phyloP scores from a whole-genome alignment of 1,140 invertebrate species.

The Euura saliciscinereae region DNA sequence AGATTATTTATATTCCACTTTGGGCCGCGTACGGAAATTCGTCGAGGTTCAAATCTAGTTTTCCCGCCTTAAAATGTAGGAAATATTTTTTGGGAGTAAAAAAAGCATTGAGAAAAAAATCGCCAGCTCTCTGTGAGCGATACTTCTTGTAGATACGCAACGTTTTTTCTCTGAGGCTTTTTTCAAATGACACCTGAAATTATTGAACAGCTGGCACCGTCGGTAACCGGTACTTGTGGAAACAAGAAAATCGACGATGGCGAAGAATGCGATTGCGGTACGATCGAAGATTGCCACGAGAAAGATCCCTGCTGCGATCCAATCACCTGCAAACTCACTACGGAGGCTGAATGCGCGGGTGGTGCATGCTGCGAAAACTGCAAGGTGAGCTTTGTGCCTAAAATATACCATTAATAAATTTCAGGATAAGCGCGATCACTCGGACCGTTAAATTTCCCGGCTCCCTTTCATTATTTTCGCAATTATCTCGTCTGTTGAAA shows the following conservation, averaged over 20 bases:
- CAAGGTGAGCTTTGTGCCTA: conserved; percentile 67
- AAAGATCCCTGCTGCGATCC: conserved; percentile 94
- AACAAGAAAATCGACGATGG: conserved; percentile 94
- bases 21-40: no score
- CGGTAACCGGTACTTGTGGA: conserved; percentile 80
- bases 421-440: not conserved
- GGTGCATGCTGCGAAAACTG: conserved; percentile 93
- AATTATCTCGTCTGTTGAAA: not conserved
- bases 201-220: conserved; percentile 59
- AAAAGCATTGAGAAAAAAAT: no score
- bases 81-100: no score
- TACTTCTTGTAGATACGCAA: no score
- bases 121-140: no score
- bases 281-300: conserved; percentile 82
- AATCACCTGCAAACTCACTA: conserved; percentile 89
- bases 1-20: no score
- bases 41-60: no score
- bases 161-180: no score
- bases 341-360: conserved; percentile 89
- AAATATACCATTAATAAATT: not conserved
- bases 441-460: not conserved
- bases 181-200: no score
- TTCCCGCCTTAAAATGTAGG: no score
- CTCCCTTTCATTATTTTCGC: no score
- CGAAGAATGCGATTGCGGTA: conserved; percentile 93